These are phyloP conservation scores for Charina bottae DNA, from an alignment of 2,113 vertebrate genomes.

Conservation along the genomic window DNA sequence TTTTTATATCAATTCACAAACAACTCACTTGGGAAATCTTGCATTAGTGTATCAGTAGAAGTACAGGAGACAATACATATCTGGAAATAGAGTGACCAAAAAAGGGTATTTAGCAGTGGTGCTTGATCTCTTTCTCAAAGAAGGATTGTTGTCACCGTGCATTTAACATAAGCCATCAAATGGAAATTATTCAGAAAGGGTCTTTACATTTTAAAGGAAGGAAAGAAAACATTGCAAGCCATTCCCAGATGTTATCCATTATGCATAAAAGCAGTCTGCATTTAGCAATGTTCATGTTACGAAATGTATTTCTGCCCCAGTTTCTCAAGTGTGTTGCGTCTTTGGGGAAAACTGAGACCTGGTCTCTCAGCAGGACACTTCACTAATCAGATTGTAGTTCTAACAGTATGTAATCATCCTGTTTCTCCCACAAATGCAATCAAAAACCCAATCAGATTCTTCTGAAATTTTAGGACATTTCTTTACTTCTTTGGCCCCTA, in stretches of 20 bases:
- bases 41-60: background rate
- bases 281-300: slow-evolving; percentile 21
- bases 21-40: background rate
- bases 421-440: background rate
- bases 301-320: slow-evolving; percentile 15
- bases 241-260: slow-evolving; percentile 32
- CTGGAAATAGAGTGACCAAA: background rate
- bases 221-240: background rate
- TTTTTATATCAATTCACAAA: background rate
- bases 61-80: background rate
- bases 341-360: slow-evolving; percentile 70
- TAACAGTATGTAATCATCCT: slow-evolving; percentile 59
- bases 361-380: slow-evolving; percentile 73
- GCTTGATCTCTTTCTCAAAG: slow-evolving; percentile 4
- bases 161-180: background rate
- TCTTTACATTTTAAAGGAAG: slow-evolving; percentile 1
- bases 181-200: background rate
- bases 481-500: slow-evolving; percentile 4
- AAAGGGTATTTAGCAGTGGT: slow-evolving; percentile 6
- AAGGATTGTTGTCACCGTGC: background rate
- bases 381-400: slow-evolving; percentile 82
- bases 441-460: background rate
- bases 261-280: slow-evolving; percentile 1
- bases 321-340: slow-evolving; percentile 31
- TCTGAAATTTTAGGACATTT: slow-evolving; percentile 15